Evolutionary conservation across 2,113 vertebrate genomes (phyloP), one percentile per base, ranked within the genome.

Genomic region (Cairina moschata): DNA sequence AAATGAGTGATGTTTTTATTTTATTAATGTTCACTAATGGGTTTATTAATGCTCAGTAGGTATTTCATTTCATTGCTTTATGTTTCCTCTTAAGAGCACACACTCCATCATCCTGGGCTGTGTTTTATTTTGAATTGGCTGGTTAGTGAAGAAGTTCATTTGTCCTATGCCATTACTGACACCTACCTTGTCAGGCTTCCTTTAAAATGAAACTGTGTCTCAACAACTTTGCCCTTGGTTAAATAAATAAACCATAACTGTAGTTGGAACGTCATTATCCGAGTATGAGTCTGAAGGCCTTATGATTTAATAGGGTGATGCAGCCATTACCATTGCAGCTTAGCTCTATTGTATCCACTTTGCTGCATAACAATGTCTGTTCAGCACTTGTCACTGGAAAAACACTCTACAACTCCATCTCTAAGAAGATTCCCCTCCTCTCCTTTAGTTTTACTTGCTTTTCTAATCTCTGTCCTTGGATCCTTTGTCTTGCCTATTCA

Each of bases 191-290:
- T 96, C 95, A 97, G 68, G 34, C 38, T 88, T 88, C 77, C 91
- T 81, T 77, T 72, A 81, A 94, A 95, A 93, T 72, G 28, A 94
- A 97, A 93, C 63, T 66, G 58, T 72, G 60, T 90, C 88, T 95
- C 93, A 95, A 85, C 82, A 90, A 75, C 66, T 94, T 89, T 95
- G 87, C 82, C 88, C 92, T 94, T 96, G 90, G 67, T 95, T 97
- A 94, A 95, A 96, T 91, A 95, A 97, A 97, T 93, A 96, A 94
- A 84, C 85, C 69, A 48, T 94, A 95, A 96, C 79, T 67, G 26
- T 54, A 83, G 74, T 73, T 78, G 44, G 65, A 96, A 76, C 84
- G 89, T 94, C 89, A 92, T 94, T 96, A 97, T 89, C 86, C 68
- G 83, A 92, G 40, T 91, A 58, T 14, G 55, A 80, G 32, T 87